phyloP scores from a whole-genome alignment of 2,113 vertebrate species.

The Macquaria australasica region DNA sequence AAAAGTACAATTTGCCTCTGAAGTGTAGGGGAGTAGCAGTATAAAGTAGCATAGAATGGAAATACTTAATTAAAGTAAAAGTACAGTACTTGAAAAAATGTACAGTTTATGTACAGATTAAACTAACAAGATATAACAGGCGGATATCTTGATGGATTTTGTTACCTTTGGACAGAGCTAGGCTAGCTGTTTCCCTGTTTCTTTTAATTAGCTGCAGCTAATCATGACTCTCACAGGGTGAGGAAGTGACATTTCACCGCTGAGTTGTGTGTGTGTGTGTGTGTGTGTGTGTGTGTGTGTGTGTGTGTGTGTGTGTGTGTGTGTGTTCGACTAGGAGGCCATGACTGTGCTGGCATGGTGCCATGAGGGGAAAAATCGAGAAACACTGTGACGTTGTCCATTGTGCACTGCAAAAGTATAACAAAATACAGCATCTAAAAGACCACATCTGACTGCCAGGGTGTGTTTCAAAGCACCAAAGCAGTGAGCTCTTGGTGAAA shows the following conservation, averaged over 20 bases:
- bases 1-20: background rate
- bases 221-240: background rate
- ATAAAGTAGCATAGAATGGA: background rate
- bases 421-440: constrained; percentile 49
- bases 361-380: constrained; percentile 52
- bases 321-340: background rate
- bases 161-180: background rate
- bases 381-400: constrained; percentile 50
- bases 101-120: background rate
- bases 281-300: background rate
- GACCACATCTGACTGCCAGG: constrained; percentile 49
- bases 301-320: constrained; percentile 11
- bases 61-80: background rate
- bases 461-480: constrained; percentile 65
- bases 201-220: constrained; percentile 30
- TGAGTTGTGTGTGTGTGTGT: background rate
- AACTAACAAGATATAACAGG: background rate
- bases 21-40: background rate
- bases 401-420: constrained; percentile 44
- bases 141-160: background rate
- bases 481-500: constrained; percentile 61
- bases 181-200: background rate
- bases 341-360: constrained; percentile 23
- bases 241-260: constrained; percentile 43
- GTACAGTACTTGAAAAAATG: background rate